Evolutionary conservation across 2,888 invertebrate genomes (phyloP), one percentile per base, ranked within the genome.

Genomic region (Oscheius sp.): DNA sequence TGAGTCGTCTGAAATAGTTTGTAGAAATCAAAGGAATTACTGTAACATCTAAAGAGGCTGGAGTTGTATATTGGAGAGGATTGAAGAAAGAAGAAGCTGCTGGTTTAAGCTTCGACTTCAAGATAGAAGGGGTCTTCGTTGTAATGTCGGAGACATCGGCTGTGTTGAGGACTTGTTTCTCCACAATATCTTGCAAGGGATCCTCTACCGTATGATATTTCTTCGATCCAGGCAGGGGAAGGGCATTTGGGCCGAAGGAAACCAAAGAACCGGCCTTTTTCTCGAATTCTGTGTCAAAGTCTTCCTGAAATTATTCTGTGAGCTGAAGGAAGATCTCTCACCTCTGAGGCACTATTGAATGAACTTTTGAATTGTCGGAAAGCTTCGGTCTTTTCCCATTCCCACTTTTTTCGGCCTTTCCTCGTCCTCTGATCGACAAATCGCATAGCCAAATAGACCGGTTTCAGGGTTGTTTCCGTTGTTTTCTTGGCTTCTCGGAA

Each of bases 281-380:
- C 48, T 58, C 58, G n/a, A 65, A 65, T 20, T 53, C 53, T 10
- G 27, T 31, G 2, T 50, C 65, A 20, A 65, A 65, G 15, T 65
- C 65, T 37, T 65, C 65, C 65, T 65, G 37, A 53, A 52, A 34
- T 12, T 4, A 12, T 33, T 17, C 20, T 8, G 2, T 2, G n/a
- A n/a, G n/a, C n/a, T n/a, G n/a, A n/a, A 6, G 2, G 17, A 5
- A 1, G 23, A 1, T 15, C 17, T 57, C 23, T 6, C 12, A 61
- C 61, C 45, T 61, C 61, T 12, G 61, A 61, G 12, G 42, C 10
- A 25, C 31, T 42, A 27, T 42, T 42, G 1, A 25, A n/a, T n/a
- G n/a, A n/a, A n/a, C n/a, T n/a, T n/a, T n/a, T n/a, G n/a, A n/a
- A n/a, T n/a, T n/a, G n/a, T n/a, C n/a, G n/a, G n/a, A n/a, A n/a